Evolutionary conservation across 2,888 invertebrate species (phyloP).

Genomic region (Trichacis sp.): DNA sequence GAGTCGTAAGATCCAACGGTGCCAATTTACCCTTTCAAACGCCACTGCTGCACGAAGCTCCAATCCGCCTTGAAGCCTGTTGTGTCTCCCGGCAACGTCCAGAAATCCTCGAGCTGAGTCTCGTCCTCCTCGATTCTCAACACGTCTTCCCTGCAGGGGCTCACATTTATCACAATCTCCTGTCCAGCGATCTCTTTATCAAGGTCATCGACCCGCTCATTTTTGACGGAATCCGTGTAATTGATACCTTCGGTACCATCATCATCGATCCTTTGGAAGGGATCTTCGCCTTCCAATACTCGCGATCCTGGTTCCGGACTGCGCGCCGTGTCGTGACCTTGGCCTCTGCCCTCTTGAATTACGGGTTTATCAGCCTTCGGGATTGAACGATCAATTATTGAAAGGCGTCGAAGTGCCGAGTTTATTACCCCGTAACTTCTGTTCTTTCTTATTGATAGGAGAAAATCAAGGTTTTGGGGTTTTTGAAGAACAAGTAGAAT

Average conservation of each 20-base stretch:
- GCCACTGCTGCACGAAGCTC: slow-evolving; percentile 82
- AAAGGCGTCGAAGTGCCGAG: neutral
- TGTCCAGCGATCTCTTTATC: slow-evolving; percentile 23
- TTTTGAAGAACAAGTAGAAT: too few species aligned
- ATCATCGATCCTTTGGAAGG: neutral
- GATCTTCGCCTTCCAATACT: slow-evolving; percentile 3
- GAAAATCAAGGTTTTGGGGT: too few species aligned
- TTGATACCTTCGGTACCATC: slow-evolving; percentile 13
- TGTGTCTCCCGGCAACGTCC: slow-evolving; percentile 68
- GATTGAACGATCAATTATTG: slow-evolving; percentile 37
- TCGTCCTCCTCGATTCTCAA: slow-evolving; percentile 66
- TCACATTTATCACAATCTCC: slow-evolving; percentile 74
- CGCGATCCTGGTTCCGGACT: slow-evolving; percentile 3
- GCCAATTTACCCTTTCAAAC: slow-evolving; percentile 73
- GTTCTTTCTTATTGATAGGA: too few species aligned
- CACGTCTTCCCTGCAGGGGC: slow-evolving; percentile 67
- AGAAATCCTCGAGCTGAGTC: slow-evolving; percentile 61
- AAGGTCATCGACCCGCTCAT: slow-evolving; percentile 34
- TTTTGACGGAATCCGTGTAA: slow-evolving; percentile 20
- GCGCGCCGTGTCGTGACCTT: slow-evolving; percentile 31
- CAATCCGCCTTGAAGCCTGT: slow-evolving; percentile 75
- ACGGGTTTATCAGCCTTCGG: slow-evolving; percentile 34
- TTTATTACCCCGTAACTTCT: slow-evolving; percentile 3
- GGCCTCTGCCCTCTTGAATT: slow-evolving; percentile 29
- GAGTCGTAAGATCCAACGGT: neutral